Percentiles rank a stretch among this genome's conserved stretches.
These are phyloP conservation scores for Xanthorhoe designata DNA, from an alignment of 2,888 invertebrate genomes.

Conservation along the genomic window DNA sequence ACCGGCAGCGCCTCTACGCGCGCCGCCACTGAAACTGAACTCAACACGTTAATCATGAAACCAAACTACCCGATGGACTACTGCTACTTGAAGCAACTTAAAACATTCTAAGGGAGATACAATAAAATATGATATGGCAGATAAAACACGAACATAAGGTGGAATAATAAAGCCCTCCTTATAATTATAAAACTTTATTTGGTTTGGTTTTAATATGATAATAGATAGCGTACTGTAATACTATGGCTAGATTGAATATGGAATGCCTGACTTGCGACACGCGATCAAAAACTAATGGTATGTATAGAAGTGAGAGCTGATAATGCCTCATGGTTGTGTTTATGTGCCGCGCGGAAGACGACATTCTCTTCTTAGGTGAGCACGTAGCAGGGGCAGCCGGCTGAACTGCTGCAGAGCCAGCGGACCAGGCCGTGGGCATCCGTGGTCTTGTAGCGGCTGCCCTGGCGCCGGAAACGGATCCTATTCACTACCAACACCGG, in stretches of 20 bases:
- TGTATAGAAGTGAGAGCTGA: background rate
- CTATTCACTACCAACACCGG: conserved; percentile 1
- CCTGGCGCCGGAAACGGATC: background rate
- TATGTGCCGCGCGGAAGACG: background rate
- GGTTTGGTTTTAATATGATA: background rate
- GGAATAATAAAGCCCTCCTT: too few species aligned
- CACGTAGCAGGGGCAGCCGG: background rate
- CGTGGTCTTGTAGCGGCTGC: background rate
- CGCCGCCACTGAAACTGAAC: conserved; percentile 75
- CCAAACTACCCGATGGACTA: background rate
- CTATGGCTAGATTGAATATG: background rate
- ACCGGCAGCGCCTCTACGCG: conserved; percentile 28
- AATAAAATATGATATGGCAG: too few species aligned
- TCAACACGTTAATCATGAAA: conserved; percentile 52
- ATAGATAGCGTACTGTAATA: background rate
- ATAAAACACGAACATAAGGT: too few species aligned
- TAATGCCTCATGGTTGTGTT: background rate
- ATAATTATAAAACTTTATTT: too few species aligned
- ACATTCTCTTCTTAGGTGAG: background rate
- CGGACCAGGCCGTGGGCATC: background rate
- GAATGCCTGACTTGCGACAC: background rate
- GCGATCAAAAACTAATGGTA: background rate
- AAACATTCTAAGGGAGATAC: too few species aligned
- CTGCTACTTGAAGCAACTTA: background rate
- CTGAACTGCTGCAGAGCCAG: background rate